Evolutionary conservation across 2,888 invertebrate genomes (phyloP).

Genomic region (Herminia tarsipennalis): DNA sequence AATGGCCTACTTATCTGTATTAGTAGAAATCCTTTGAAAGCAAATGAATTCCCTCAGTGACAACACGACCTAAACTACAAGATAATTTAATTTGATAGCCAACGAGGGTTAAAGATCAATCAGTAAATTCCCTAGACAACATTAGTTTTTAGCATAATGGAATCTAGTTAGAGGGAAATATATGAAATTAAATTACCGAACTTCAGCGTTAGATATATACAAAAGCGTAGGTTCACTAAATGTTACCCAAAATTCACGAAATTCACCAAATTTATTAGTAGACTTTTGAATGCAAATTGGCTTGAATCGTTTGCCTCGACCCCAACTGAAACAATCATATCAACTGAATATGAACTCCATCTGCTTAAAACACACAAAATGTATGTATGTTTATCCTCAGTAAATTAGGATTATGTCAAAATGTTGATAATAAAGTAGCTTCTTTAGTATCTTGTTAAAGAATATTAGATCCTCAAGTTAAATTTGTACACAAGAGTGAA

Average conservation of each 20-base stretch:
- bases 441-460: constrained; percentile 1
- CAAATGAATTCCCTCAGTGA: not conserved
- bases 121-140: not conserved
- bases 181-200: constrained; percentile 26
- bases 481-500: not conserved
- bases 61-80: not conserved
- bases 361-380: too few relatives aligned
- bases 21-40: too few relatives aligned
- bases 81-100: not conserved
- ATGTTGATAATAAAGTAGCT: not conserved
- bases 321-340: not conserved
- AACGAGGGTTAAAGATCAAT: not conserved
- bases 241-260: constrained; percentile 21
- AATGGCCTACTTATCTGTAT: too few relatives aligned
- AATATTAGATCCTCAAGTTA: not conserved
- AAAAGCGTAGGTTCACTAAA: constrained; percentile 15
- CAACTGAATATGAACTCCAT: not conserved
- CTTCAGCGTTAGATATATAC: constrained; percentile 17
- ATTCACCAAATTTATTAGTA: constrained; percentile 20
- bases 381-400: not conserved
- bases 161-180: not conserved
- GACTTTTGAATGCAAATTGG: constrained; percentile 34
- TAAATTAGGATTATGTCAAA: not conserved
- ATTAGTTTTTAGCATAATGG: constrained; percentile 1
- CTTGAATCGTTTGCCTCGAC: constrained; percentile 16